phyloP scores from a whole-genome alignment of 2,888 invertebrate species.

The Anoplius nigerrimus region DNA sequence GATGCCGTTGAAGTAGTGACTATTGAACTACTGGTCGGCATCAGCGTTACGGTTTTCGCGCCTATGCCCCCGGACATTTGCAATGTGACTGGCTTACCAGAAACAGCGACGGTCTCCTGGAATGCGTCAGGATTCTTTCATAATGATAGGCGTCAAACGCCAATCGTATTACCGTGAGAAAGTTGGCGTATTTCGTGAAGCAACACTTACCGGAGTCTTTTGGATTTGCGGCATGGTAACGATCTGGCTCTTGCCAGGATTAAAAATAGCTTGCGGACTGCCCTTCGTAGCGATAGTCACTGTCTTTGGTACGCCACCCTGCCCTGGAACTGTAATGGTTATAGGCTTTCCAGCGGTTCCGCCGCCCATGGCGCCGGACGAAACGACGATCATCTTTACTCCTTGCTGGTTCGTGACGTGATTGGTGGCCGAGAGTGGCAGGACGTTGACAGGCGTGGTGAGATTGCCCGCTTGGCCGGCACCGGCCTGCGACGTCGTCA shows the following conservation, averaged over 20 bases:
- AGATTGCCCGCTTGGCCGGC: conserved; percentile 65
- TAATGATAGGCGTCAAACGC: too few species aligned
- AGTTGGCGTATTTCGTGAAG: too few species aligned
- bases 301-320: conserved; percentile 78
- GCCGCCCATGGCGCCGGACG: conserved; percentile 76
- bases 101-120: conserved; percentile 81
- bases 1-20: conserved; percentile 66
- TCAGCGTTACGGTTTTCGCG: conserved; percentile 81
- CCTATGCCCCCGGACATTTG: conserved; percentile 80
- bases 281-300: conserved; percentile 79
- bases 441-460: conserved; percentile 72
- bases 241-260: conserved; percentile 70
- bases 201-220: conserved; percentile 62
- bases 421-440: conserved; percentile 72
- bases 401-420: conserved; percentile 77
- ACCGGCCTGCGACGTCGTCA: conserved; percentile 79
- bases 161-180: too few species aligned
- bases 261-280: conserved; percentile 70
- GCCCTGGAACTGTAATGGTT: conserved; percentile 81
- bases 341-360: conserved; percentile 81
- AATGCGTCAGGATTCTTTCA: conserved; percentile 25
- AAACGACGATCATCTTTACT: conserved; percentile 79
- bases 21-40: conserved; percentile 74
- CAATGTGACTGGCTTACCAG: conserved; percentile 84
- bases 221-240: conserved; percentile 72